These are phyloP conservation scores for Halictus ligatus DNA, from an alignment of 2,888 invertebrate genomes.

Conservation along the genomic window DNA sequence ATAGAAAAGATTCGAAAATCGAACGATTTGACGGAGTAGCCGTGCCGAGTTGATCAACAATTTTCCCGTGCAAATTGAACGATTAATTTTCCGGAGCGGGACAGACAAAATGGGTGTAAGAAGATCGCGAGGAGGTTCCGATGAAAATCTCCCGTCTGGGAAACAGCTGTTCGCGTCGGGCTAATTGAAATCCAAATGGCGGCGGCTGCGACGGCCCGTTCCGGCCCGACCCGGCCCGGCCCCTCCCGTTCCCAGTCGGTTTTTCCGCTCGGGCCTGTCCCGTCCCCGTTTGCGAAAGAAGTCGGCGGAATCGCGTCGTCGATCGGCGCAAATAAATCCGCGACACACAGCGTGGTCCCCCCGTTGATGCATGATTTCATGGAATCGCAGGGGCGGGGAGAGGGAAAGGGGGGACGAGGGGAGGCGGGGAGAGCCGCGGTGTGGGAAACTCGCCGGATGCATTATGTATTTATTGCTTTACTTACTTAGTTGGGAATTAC, in stretches of 20 bases:
- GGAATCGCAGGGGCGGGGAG: slow-evolving; percentile 67
- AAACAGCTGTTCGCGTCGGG: background rate
- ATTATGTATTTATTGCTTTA: slow-evolving; percentile 83
- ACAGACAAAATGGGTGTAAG: background rate
- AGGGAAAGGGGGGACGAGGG: background rate
- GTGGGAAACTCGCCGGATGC: slow-evolving; percentile 82
- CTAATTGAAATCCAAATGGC: slow-evolving; percentile 19
- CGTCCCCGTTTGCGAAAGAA: slow-evolving; percentile 41
- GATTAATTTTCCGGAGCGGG: background rate
- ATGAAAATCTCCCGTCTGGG: background rate
- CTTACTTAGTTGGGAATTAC: slow-evolving; percentile 82
- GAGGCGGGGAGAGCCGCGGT: slow-evolving; percentile 50
- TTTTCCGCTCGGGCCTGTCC: slow-evolving; percentile 1
- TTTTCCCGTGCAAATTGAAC: background rate
- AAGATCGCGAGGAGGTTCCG: background rate
- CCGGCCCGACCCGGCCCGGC: background rate
- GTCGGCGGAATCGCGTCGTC: slow-evolving; percentile 54
- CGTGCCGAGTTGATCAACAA: background rate
- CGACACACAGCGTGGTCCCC: slow-evolving; percentile 63
- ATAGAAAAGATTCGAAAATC: too few relatives aligned
- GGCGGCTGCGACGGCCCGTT: background rate
- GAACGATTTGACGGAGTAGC: too few relatives aligned
- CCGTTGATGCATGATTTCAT: slow-evolving; percentile 80
- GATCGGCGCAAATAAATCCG: slow-evolving; percentile 76
- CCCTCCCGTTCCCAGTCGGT: background rate